These are phyloP conservation scores for Euzophera pinguis DNA, from an alignment of 2,888 invertebrate species.

Conservation along the genomic window DNA sequence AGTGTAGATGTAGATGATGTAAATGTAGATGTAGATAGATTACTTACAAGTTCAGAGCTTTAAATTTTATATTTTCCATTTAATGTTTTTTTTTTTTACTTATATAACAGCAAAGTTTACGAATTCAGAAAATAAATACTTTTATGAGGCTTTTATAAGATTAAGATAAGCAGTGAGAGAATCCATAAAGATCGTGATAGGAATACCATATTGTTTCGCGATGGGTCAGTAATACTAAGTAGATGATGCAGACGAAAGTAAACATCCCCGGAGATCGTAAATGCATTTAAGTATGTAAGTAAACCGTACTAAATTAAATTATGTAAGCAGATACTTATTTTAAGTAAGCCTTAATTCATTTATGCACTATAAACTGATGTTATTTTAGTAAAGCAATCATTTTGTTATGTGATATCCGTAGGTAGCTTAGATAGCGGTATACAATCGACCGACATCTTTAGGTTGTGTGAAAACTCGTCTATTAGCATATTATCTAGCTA, in stretches of 20 bases:
- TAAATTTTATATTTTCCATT: too few species aligned
- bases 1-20: too few species aligned
- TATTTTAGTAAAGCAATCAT: too few species aligned
- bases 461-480: too few species aligned
- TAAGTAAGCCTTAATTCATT: background rate
- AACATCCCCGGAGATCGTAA: conserved; percentile 14
- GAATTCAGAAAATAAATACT: conserved; percentile 34
- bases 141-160: conserved; percentile 36
- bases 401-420: too few species aligned
- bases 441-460: too few species aligned
- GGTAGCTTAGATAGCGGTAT: too few species aligned
- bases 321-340: background rate
- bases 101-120: too few species aligned
- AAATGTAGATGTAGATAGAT: too few species aligned
- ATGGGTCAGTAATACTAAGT: conserved; percentile 33
- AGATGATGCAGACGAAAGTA: conserved; percentile 17
- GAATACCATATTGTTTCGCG: conserved; percentile 32
- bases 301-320: background rate
- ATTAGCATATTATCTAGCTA: too few species aligned
- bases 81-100: too few species aligned
- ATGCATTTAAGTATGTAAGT: conserved; percentile 5
- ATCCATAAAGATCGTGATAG: conserved; percentile 33
- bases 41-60: too few species aligned
- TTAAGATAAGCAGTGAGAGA: conserved; percentile 35
- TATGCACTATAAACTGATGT: background rate